phyloP scores from a whole-genome alignment of 2,113 vertebrate species.

The Chascanopsetta lugubris region DNA sequence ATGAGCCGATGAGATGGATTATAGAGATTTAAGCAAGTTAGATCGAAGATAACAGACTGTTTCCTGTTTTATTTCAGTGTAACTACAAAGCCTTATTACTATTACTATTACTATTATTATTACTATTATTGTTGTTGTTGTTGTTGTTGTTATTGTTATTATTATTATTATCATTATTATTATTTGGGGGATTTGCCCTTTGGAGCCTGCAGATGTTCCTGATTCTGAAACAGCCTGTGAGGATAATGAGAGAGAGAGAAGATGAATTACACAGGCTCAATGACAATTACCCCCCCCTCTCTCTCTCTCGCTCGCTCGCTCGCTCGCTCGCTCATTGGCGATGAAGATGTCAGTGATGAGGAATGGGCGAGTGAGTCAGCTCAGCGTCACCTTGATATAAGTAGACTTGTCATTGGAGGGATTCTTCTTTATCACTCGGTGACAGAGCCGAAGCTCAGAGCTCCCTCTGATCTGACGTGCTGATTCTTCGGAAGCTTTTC shows the following conservation, averaged over 20 bases:
- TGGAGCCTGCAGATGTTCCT: slow-evolving; percentile 34
- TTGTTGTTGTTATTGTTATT: too few species aligned
- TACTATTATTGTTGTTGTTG: too few species aligned
- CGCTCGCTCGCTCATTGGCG: slow-evolving; percentile 24
- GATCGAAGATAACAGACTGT: too few species aligned
- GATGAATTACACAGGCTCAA: slow-evolving; percentile 46
- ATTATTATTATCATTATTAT: too few species aligned
- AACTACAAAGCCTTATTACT: slow-evolving; percentile 3
- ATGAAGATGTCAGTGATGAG: slow-evolving; percentile 60
- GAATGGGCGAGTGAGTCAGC: slow-evolving; percentile 52
- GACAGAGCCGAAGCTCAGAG: slow-evolving; percentile 40
- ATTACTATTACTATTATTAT: too few species aligned
- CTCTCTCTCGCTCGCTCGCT: slow-evolving; percentile 7
- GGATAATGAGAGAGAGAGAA: slow-evolving; percentile 30
- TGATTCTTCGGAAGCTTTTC: too few species aligned
- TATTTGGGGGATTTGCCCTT: slow-evolving; percentile 11
- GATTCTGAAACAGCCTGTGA: slow-evolving; percentile 34
- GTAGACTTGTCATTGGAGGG: slow-evolving; percentile 48
- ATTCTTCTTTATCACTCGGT: slow-evolving; percentile 64
- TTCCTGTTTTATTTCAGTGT: background rate
- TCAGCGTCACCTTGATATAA: slow-evolving; percentile 58
- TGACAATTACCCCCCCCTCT: slow-evolving; percentile 43
- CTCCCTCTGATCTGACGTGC: slow-evolving; percentile 41
- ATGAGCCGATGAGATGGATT: too few species aligned
- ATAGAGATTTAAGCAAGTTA: too few species aligned